phyloP scores from a whole-genome alignment of 1,140 invertebrate species.

The Lethocerus indicus region DNA sequence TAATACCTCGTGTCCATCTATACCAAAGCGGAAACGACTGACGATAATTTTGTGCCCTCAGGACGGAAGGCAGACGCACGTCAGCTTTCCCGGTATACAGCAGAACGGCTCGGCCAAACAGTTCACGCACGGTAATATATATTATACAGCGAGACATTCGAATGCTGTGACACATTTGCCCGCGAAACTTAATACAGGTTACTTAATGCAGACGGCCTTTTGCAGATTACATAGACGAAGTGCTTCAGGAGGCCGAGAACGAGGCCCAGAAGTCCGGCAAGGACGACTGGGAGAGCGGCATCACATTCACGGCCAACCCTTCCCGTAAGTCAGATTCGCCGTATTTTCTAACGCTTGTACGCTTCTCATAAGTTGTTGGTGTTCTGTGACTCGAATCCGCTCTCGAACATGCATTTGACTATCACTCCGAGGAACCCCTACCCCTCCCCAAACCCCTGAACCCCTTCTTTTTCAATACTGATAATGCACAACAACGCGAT shows the following conservation, averaged over 20 bases:
- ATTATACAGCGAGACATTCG: background rate
- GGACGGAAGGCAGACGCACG: conserved; percentile 71
- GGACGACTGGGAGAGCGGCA: conserved; percentile 63
- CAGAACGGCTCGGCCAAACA: conserved; percentile 71
- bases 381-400: too few species aligned
- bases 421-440: too few species aligned
- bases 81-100: conserved; percentile 71
- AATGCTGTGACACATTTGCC: background rate
- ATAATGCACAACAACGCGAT: too few species aligned
- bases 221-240: conserved; percentile 19
- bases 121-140: conserved; percentile 54
- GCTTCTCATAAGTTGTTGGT: too few species aligned
- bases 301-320: conserved; percentile 69
- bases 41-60: conserved; percentile 23
- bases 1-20: background rate
- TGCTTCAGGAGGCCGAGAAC: conserved; percentile 45
- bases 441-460: too few species aligned
- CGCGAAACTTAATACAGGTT: background rate
- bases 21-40: background rate
- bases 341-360: background rate
- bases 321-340: conserved; percentile 43
- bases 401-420: too few species aligned
- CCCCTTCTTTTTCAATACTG: too few species aligned
- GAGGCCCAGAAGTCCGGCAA: conserved; percentile 35
- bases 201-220: background rate